Evolutionary conservation across 2,113 vertebrate species (phyloP).

Genomic region (Panthera leo): DNA sequence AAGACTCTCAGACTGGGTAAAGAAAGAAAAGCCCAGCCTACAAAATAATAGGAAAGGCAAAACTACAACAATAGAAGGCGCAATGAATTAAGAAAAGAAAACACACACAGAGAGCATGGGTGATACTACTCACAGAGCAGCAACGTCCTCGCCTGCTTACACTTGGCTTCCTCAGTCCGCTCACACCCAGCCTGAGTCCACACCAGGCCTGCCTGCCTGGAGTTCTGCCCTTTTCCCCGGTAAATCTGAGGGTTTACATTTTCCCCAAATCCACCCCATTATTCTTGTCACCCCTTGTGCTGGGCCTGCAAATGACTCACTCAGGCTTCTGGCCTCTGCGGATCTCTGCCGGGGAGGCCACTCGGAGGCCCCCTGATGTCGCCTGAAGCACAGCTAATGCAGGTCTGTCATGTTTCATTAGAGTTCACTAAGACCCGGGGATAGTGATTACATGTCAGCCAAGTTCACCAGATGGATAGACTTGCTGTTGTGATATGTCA

Average conservation of each 20-base stretch:
- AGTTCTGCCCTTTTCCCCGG: background rate
- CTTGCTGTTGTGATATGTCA: background rate
- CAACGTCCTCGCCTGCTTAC: fast-evolving
- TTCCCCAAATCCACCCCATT: background rate
- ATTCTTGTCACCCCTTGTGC: background rate
- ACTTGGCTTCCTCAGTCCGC: background rate
- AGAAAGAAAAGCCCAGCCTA: background rate
- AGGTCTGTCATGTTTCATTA: background rate
- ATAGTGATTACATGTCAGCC: background rate
- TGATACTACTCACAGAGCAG: fast-evolving
- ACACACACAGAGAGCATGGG: background rate
- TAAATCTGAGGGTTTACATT: background rate
- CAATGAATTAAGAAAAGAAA: background rate
- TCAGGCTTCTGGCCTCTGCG: background rate
- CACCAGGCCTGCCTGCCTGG: fast-evolving
- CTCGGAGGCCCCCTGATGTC: background rate
- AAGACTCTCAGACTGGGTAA: background rate
- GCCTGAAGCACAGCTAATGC: background rate
- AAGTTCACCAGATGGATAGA: background rate
- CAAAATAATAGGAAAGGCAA: background rate
- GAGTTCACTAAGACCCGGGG: background rate
- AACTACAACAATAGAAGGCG: background rate
- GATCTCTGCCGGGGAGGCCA: background rate
- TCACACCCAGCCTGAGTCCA: background rate
- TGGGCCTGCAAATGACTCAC: background rate